phyloP scores from a whole-genome alignment of 2,797 vertebrate genomes.

The Picus viridis region DNA sequence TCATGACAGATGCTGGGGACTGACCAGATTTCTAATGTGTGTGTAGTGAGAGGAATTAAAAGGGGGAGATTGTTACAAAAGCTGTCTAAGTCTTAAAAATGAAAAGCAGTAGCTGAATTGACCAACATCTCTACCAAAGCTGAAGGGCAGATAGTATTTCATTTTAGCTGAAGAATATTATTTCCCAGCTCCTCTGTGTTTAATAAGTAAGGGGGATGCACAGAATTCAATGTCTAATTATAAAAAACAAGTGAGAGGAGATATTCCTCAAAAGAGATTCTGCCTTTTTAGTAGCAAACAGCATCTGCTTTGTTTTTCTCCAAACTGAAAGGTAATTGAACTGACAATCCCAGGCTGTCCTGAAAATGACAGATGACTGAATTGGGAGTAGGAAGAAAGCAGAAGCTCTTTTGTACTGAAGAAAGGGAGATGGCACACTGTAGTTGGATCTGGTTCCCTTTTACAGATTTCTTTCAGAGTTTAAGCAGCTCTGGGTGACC shows the following conservation, averaged over 20 bases:
- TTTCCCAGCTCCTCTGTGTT: not conserved
- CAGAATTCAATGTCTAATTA: not conserved
- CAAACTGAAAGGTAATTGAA: constrained; percentile 44
- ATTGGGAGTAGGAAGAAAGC: constrained; percentile 44
- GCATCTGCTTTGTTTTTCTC: constrained; percentile 58
- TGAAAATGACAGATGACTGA: constrained; percentile 56
- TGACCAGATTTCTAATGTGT: not conserved
- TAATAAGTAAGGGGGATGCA: not conserved
- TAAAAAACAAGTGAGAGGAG: not conserved
- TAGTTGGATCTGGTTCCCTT: constrained; percentile 6
- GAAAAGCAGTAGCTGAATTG: not conserved
- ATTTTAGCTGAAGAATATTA: not conserved
- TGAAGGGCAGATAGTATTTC: not conserved
- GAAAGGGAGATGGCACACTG: constrained; percentile 7
- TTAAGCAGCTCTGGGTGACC: not conserved
- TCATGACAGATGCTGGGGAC: not conserved
- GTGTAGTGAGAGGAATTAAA: not conserved
- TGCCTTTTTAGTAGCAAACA: constrained; percentile 7
- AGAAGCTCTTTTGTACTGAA: constrained; percentile 45
- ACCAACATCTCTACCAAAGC: not conserved
- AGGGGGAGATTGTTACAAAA: not conserved
- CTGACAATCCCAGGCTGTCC: constrained; percentile 45
- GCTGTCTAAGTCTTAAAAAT: not conserved
- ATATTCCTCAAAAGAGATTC: constrained; percentile 33
- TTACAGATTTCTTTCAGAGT: constrained; percentile 1